These are phyloP conservation scores for Hydrolagus colliei DNA, from an alignment of 2,797 vertebrate genomes.

Conservation along the genomic window DNA sequence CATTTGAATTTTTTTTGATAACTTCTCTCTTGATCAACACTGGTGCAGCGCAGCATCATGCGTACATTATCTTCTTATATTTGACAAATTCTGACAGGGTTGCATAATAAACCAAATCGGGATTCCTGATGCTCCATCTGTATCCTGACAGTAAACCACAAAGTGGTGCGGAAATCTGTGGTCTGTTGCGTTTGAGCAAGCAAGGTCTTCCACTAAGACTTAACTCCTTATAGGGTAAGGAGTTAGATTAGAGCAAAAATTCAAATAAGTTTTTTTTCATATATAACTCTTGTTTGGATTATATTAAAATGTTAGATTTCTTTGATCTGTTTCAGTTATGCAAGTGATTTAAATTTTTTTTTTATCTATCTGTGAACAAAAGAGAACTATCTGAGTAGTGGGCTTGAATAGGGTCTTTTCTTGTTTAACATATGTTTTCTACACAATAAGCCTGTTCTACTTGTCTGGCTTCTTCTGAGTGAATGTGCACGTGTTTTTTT, in stretches of 20 bases:
- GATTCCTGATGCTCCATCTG: too few species aligned
- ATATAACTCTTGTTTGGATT: background rate
- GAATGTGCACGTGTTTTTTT: background rate
- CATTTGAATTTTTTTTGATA: background rate
- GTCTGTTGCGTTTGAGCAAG: background rate
- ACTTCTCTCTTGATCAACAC: background rate
- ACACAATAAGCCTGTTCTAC: background rate
- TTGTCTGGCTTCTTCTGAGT: too few species aligned
- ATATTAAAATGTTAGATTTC: background rate
- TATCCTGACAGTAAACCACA: too few species aligned
- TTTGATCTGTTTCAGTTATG: background rate
- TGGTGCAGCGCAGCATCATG: background rate
- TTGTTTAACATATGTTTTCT: background rate
- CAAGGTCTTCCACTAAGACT: background rate
- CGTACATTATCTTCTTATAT: too few species aligned
- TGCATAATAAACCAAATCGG: too few species aligned
- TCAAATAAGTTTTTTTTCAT: too few species aligned
- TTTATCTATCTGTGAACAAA: background rate
- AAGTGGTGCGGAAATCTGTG: too few species aligned
- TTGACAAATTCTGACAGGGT: too few species aligned
- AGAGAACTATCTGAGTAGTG: background rate
- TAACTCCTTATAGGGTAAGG: background rate
- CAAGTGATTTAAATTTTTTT: too few species aligned
- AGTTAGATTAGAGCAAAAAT: background rate
- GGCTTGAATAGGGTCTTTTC: background rate